Percentiles rank a stretch among this genome's conserved stretches.
Conservation (phyloP, 2,113 vertebrate genomes). For the Barnardius zonarius region DNA sequence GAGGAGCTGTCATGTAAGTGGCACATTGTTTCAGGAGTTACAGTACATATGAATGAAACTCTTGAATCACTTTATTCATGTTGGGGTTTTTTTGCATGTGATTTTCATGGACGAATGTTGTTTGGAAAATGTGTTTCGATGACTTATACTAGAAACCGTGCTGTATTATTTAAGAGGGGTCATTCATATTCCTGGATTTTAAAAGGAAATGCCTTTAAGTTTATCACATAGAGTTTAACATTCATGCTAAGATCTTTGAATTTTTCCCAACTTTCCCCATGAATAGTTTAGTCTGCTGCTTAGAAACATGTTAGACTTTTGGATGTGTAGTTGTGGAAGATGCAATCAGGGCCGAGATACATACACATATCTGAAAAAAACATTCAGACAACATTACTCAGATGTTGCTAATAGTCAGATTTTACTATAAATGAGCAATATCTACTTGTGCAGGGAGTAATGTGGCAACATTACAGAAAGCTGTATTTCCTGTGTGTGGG, state of each 20-base stretch:
- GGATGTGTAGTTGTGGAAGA: background rate
- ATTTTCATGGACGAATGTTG: background rate
- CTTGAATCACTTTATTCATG: background rate
- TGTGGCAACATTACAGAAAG: slow-evolving; percentile 30
- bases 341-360: background rate
- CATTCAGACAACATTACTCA: background rate
- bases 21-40: background rate
- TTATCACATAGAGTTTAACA: background rate
- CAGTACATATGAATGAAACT: background rate
- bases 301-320: background rate
- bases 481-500: slow-evolving; percentile 58
- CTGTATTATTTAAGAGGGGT: background rate
- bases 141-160: background rate
- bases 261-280: background rate
- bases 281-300: background rate
- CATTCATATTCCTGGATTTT: background rate
- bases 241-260: background rate
- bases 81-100: background rate
- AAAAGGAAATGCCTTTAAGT: background rate
- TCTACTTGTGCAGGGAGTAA: background rate
- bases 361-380: background rate
- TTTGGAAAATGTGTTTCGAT: background rate
- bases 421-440: slow-evolving; percentile 42
- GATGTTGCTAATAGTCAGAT: background rate
- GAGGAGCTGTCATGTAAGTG: background rate